A percentile compares a stretch with the other conserved stretches of the same genome.
Evolutionary conservation across 2,888 invertebrate species (phyloP).

Genomic region (Bombylius major): DNA sequence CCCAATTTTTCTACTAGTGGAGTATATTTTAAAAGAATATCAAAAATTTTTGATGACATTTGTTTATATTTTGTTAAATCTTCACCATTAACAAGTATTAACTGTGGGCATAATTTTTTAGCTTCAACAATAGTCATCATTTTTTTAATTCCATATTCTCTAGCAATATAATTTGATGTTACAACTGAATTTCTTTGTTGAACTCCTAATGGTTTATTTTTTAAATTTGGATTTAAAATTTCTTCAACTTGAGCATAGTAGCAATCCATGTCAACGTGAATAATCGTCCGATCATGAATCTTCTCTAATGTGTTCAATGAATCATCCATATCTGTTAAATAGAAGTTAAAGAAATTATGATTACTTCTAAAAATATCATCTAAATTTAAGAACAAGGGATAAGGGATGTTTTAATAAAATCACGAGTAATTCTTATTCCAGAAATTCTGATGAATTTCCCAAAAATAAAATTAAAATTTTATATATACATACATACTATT

Average conservation of each 20-base stretch:
- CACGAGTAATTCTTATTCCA: no score
- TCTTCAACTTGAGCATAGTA: slow-evolving; percentile 82
- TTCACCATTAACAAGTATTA: slow-evolving; percentile 69
- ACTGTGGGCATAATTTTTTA: slow-evolving; percentile 54
- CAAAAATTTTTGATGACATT: slow-evolving; percentile 63
- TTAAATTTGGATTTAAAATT: slow-evolving; percentile 53
- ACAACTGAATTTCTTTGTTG: slow-evolving; percentile 76
- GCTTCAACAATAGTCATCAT: slow-evolving; percentile 69
- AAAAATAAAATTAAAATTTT: no score
- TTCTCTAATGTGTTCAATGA: no score
- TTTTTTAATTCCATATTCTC: slow-evolving; percentile 62
- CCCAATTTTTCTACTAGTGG: slow-evolving; percentile 67
- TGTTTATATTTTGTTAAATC: slow-evolving; percentile 69
- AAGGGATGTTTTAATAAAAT: no score
- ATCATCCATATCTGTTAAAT: no score
- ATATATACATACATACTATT: no score
- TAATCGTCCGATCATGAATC: slow-evolving; percentile 52
- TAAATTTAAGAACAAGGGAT: no score
- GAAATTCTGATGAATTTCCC: no score
- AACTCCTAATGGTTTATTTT: slow-evolving; percentile 58
- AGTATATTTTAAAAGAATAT: slow-evolving; percentile 56
- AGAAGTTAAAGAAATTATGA: no score
- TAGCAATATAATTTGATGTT: slow-evolving; percentile 72
- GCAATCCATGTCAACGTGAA: slow-evolving; percentile 73
- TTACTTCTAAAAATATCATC: no score